Conservation (phyloP, 1,140 invertebrate species). For the Caligus rogercresseyi region DNA sequence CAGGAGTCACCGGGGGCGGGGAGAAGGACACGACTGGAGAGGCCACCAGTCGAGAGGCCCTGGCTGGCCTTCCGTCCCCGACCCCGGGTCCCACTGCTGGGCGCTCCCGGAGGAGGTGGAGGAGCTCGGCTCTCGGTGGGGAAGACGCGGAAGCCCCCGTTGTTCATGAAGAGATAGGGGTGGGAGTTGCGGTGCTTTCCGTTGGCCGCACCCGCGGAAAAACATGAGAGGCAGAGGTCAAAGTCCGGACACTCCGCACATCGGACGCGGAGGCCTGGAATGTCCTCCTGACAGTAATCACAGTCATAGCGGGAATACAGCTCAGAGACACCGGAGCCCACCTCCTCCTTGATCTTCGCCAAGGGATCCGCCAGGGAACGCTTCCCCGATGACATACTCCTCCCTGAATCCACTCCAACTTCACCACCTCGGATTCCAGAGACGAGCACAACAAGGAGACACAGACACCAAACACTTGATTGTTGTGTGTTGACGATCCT, state of each 20-base stretch:
- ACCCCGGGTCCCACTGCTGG: not conserved
- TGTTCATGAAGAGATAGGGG: conserved; percentile 18
- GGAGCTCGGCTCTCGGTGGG: not conserved
- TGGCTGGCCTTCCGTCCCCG: not conserved
- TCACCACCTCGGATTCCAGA: too few relatives aligned
- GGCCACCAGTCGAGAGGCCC: not conserved
- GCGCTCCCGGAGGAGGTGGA: not conserved
- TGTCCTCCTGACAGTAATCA: conserved; percentile 78
- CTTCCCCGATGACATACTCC: not conserved
- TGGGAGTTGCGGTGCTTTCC: conserved; percentile 16
- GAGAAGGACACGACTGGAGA: not conserved
- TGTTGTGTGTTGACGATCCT: too few relatives aligned
- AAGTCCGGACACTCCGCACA: conserved; percentile 55
- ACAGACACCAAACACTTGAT: too few relatives aligned
- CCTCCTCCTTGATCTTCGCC: conserved; percentile 4
- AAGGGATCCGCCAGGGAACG: not conserved
- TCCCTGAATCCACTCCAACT: too few relatives aligned
- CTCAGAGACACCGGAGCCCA: conserved; percentile 27
- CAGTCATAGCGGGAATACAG: conserved; percentile 64
- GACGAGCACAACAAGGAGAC: too few relatives aligned
- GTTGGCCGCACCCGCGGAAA: conserved; percentile 16
- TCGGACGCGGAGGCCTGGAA: conserved; percentile 60
- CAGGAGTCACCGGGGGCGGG: conserved; percentile 34
- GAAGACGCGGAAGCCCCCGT: conserved; percentile 14
- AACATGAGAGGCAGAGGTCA: conserved; percentile 22